Evolutionary conservation across 2,113 vertebrate species (phyloP).

Genomic region (Brachionichthys hirsutus): DNA sequence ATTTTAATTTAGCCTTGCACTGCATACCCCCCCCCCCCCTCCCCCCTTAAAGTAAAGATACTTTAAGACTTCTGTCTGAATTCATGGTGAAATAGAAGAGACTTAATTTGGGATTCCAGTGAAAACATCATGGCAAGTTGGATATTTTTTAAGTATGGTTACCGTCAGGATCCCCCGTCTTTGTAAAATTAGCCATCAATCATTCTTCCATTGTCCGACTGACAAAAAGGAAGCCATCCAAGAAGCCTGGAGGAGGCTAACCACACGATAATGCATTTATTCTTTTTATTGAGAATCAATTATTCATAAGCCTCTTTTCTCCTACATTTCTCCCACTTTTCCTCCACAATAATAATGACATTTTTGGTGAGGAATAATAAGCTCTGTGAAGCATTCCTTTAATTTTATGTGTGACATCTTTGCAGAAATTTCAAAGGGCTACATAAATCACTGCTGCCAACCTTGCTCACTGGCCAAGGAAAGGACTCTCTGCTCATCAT

Average conservation of each 20-base stretch:
- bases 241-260: conserved; percentile 31
- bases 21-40: conserved; percentile 18
- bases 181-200: conserved; percentile 27
- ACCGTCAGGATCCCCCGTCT: conserved; percentile 17
- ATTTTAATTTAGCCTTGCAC: conserved; percentile 31
- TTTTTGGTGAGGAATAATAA: conserved; percentile 52
- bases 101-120: background rate
- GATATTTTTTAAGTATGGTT: conserved; percentile 8
- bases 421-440: conserved; percentile 60
- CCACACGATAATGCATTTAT: conserved; percentile 55
- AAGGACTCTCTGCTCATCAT: conserved; percentile 26
- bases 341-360: conserved; percentile 58
- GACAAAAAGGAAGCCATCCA: conserved; percentile 27
- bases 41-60: too few relatives aligned
- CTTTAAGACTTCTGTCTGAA: too few relatives aligned
- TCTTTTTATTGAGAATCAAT: conserved; percentile 58
- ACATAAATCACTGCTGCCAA: conserved; percentile 67
- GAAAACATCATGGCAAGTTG: conserved; percentile 1
- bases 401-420: conserved; percentile 69
- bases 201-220: conserved; percentile 35
- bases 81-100: background rate
- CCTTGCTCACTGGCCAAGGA: conserved; percentile 43
- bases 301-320: conserved; percentile 60
- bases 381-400: conserved; percentile 69
- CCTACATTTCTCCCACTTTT: conserved; percentile 52